Base-by-base conservation (phyloP, 2,888 invertebrate genomes). In the Ferdinandea cuprea region DNA sequence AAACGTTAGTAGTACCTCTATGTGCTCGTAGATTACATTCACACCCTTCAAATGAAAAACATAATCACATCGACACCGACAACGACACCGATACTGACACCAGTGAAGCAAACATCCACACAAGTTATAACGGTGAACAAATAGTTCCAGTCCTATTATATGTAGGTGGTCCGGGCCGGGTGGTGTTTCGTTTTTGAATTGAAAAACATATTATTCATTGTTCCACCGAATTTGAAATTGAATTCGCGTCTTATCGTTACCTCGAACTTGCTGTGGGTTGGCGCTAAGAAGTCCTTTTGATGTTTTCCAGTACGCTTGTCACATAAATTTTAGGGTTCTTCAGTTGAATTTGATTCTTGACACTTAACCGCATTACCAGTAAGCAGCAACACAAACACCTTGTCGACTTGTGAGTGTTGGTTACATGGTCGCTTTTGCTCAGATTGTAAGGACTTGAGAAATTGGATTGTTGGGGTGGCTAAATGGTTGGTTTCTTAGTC, bases 261-360 rank as follows among this genome's bases (percentile, higher is more conserved):
- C n/a, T n/a, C n/a, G n/a, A n/a, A 11, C 21, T 3, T 52, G 32
- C 9, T 37, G 15, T 5, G 9, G n/a, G 9, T 19, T 44, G 1
- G 44, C 9, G 0, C 48, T 19, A 13, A 40, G 17, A 25, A 11
- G 13, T 11, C 28, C 17, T 9, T 56, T 17, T 35, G 40, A 50
- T 59, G 21, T 42, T 56, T 42, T 50, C 30, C 54, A 15, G 32
- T 13, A 17, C 25, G 25, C 30, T 25, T 72, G 73, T 73, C 78
- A 52, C 66, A 59, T 79, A 59, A 73, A 73, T 66, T 79, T 66
- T 6, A 46, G 59, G n/a, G 37, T 30, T 54, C 78, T n/a, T 44
- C 72, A 19, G 32, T 56, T 13, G 40, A 58, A 50, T 48, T 56
- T 48, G 61, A 56, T 71, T 63, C 71, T 44, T 48, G 58, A 44